phyloP scores from a whole-genome alignment of 2,888 invertebrate species.

The Xylota segnis region DNA sequence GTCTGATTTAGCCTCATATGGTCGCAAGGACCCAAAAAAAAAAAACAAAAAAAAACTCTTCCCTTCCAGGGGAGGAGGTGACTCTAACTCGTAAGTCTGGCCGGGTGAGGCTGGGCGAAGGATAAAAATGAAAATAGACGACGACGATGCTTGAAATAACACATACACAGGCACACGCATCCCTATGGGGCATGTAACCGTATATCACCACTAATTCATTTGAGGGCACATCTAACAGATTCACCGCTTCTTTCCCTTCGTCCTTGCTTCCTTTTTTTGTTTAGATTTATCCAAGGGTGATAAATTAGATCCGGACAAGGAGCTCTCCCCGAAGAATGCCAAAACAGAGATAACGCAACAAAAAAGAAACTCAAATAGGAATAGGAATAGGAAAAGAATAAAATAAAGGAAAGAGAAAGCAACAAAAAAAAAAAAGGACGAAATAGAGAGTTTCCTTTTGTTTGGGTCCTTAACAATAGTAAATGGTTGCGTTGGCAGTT shows the following conservation, averaged over 20 bases:
- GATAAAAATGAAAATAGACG: slow-evolving; percentile 46
- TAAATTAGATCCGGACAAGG: slow-evolving; percentile 66
- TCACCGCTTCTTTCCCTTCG: slow-evolving; percentile 33
- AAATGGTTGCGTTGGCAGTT: slow-evolving; percentile 51
- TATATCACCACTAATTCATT: slow-evolving; percentile 71
- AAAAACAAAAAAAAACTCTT: slow-evolving; percentile 18
- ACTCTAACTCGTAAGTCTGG: neutral
- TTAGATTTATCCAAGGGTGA: slow-evolving; percentile 61
- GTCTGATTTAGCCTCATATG: slow-evolving; percentile 66
- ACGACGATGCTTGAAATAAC: slow-evolving; percentile 41
- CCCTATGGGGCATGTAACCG: slow-evolving; percentile 60
- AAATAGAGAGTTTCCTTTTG: slow-evolving; percentile 5
- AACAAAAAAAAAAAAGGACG: neutral
- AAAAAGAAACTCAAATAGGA: slow-evolving; percentile 27
- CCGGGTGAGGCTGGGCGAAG: neutral
- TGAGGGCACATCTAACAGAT: slow-evolving; percentile 66
- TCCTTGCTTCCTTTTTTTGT: slow-evolving; percentile 3
- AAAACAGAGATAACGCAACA: slow-evolving; percentile 49
- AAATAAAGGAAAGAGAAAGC: slow-evolving; percentile 18
- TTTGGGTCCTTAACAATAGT: slow-evolving; percentile 45
- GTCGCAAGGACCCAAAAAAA: slow-evolving; percentile 26
- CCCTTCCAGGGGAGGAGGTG: neutral
- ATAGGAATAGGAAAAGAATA: slow-evolving; percentile 52
- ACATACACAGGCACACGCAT: slow-evolving; percentile 38
- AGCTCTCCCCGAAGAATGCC: slow-evolving; percentile 53